phyloP scores from a whole-genome alignment of 2,797 vertebrate genomes.

The Bovichtus variegatus region DNA sequence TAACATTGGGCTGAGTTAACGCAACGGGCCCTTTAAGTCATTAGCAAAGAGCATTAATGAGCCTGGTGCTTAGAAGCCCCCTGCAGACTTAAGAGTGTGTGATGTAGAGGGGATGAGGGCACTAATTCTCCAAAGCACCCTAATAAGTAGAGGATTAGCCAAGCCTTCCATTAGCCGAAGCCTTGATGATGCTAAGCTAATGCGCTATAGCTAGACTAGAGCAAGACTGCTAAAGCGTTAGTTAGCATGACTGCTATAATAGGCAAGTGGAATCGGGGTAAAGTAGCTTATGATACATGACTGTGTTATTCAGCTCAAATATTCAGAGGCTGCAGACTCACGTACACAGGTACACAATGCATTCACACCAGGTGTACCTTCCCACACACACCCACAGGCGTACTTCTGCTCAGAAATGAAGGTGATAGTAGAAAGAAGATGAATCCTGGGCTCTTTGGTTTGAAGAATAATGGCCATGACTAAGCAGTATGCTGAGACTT shows the following conservation, averaged over 20 bases:
- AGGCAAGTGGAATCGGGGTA: conserved; percentile 34
- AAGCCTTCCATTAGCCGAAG: conserved; percentile 78
- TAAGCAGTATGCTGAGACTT: conserved; percentile 55
- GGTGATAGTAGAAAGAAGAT: conserved; percentile 21
- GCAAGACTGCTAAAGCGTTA: conserved; percentile 45
- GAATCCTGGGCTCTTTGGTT: conserved; percentile 41
- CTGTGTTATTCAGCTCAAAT: conserved; percentile 53
- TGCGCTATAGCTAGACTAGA: conserved; percentile 53
- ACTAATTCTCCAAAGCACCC: conserved; percentile 83
- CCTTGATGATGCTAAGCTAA: conserved; percentile 79
- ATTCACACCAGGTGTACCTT: not conserved
- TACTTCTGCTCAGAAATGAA: conserved; percentile 16
- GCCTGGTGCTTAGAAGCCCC: conserved; percentile 59
- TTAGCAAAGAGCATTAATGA: conserved; percentile 75
- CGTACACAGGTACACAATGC: not conserved
- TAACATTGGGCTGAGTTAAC: conserved; percentile 52
- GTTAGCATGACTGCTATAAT: conserved; percentile 56
- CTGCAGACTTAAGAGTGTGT: conserved; percentile 70
- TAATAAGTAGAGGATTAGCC: conserved; percentile 84
- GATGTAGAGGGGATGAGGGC: conserved; percentile 76
- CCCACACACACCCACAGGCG: conserved; percentile 9
- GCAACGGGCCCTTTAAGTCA: conserved; percentile 67
- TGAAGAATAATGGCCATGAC: conserved; percentile 57
- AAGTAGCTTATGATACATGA: conserved; percentile 44
- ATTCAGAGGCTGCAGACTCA: conserved; percentile 19